phyloP scores from a whole-genome alignment of 2,888 invertebrate genomes.

The Hartigia nigra region DNA sequence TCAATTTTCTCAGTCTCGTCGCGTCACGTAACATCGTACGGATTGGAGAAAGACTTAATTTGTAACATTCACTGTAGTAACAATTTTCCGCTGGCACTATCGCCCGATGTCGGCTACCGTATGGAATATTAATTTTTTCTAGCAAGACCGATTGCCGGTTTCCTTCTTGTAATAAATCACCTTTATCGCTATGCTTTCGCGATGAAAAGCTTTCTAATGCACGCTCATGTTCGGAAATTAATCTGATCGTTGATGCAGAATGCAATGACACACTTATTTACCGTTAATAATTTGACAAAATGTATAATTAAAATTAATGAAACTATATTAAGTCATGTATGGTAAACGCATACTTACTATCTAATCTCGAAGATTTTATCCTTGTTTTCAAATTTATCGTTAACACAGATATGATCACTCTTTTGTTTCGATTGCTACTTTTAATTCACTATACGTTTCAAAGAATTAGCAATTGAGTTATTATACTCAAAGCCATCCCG shows the following conservation, averaged over 20 bases:
- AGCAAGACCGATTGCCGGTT: neutral
- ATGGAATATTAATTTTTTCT: neutral
- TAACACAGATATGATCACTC: neutral
- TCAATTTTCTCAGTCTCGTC: neutral
- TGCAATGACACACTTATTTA: neutral
- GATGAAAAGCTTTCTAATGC: neutral
- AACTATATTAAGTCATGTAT: neutral
- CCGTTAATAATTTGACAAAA: neutral
- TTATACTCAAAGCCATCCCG: constrained; percentile 19
- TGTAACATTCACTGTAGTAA: neutral
- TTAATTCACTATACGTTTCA: neutral
- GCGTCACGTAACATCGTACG: neutral
- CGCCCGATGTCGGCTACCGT: too few species aligned
- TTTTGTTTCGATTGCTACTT: neutral
- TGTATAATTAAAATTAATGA: neutral
- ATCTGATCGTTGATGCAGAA: neutral
- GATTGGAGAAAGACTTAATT: neutral
- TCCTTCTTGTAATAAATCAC: neutral
- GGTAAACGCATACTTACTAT: neutral
- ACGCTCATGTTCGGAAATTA: neutral
- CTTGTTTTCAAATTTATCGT: neutral
- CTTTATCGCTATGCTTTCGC: neutral
- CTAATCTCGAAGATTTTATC: too few species aligned
- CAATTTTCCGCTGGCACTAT: too few species aligned
- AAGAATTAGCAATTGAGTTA: constrained; percentile 17